Evolutionary conservation across 2,113 vertebrate species (phyloP).

Genomic region (Synodontis membranacea): DNA sequence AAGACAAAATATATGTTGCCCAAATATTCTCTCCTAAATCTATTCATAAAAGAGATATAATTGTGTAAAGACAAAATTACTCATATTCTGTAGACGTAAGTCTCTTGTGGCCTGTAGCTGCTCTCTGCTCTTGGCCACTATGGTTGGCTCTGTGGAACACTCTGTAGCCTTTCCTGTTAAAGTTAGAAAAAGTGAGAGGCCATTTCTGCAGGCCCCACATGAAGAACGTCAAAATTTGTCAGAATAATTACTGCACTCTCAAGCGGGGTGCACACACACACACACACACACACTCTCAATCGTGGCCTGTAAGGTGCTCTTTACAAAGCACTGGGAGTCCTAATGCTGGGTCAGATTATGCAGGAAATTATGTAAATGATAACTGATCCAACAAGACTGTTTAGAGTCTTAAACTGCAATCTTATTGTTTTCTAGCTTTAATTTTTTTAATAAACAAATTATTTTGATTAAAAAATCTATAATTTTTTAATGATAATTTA

Average conservation of each 20-base stretch:
- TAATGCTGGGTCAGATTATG: background rate
- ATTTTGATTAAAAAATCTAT: background rate
- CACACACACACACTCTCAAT: slow-evolving; percentile 5
- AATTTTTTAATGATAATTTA: background rate
- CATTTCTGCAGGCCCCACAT: slow-evolving; percentile 53
- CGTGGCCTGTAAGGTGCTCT: background rate
- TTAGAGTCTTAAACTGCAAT: background rate
- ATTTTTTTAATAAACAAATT: background rate
- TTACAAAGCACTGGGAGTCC: background rate
- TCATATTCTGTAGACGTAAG: background rate
- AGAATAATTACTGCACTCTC: slow-evolving; percentile 46
- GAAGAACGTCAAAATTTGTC: slow-evolving; percentile 54
- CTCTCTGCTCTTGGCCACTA: slow-evolving; percentile 26
- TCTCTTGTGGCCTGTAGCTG: slow-evolving; percentile 22
- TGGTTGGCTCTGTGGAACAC: slow-evolving; percentile 35
- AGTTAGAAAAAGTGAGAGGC: slow-evolving; percentile 45
- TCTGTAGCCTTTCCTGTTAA: slow-evolving; percentile 52
- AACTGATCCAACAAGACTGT: background rate
- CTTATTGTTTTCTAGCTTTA: background rate
- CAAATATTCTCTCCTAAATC: background rate
- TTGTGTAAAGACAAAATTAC: no score
- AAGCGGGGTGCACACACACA: background rate
- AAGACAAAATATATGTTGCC: background rate
- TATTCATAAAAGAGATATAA: slow-evolving; percentile 3
- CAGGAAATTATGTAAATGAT: background rate